phyloP scores from a whole-genome alignment of 2,888 invertebrate species.

The Ametastegia equiseti region DNA sequence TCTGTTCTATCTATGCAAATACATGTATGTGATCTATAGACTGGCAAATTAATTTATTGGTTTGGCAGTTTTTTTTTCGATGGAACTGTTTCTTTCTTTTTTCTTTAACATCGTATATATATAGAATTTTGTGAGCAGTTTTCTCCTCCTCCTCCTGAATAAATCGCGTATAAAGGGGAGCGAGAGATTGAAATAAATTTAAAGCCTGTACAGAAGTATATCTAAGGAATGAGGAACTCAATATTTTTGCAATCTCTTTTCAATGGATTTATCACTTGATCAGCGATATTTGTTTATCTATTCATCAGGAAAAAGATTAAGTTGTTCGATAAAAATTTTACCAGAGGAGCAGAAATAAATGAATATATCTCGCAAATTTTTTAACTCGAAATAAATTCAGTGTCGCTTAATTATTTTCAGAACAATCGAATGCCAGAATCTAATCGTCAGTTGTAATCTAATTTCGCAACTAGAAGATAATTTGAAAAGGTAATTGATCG shows the following conservation, averaged over 20 bases:
- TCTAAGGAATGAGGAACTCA: constrained; percentile 5
- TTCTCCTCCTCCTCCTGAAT: not conserved
- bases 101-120: not conserved
- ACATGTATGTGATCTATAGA: no score
- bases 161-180: not conserved
- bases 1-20: no score
- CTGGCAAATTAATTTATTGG: no score
- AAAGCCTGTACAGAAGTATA: no score
- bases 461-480: no score
- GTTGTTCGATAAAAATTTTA: not conserved
- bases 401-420: not conserved
- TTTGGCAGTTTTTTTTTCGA: no score
- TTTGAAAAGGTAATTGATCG: not conserved
- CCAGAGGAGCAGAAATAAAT: not conserved
- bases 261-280: constrained; percentile 6
- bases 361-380: not conserved
- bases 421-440: no score
- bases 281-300: constrained; percentile 2
- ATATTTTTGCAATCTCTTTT: constrained; percentile 19
- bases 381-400: not conserved
- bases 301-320: not conserved
- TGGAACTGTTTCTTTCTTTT: not conserved
- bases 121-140: not conserved
- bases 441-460: no score
- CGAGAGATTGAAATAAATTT: constrained; percentile 16